phyloP scores from a whole-genome alignment of 1,140 invertebrate species.

The Lepidotrigona ventralis region DNA sequence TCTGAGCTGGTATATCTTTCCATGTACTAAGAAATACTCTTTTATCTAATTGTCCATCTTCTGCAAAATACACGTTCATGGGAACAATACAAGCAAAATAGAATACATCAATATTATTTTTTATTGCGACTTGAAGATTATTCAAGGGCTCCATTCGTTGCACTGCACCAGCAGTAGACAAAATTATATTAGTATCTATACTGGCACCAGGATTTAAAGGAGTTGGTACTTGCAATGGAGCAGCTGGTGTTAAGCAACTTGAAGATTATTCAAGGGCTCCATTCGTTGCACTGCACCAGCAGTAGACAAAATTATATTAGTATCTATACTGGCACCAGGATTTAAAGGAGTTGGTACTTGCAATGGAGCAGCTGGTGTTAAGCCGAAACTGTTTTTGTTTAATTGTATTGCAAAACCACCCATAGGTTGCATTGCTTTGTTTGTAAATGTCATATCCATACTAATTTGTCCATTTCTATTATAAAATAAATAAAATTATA shows the following conservation, averaged over 20 bases:
- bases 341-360: constrained; percentile 89
- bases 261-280: constrained; percentile 97
- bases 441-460: constrained; percentile 98
- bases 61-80: constrained; percentile 95
- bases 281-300: constrained; percentile 97
- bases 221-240: constrained; percentile 88
- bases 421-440: constrained; percentile 99
- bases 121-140: constrained; percentile 98
- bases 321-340: constrained; percentile 91
- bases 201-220: constrained; percentile 92
- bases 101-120: constrained; percentile 99
- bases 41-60: constrained; percentile 99
- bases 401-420: constrained; percentile 97
- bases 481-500: constrained; percentile 36
- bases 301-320: constrained; percentile 88
- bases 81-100: constrained; percentile 98
- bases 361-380: constrained; percentile 91
- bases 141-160: constrained; percentile 98
- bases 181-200: constrained; percentile 87
- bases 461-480: constrained; percentile 89
- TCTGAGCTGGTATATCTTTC: constrained; percentile 99
- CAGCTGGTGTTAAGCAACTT: constrained; percentile 95
- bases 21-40: constrained; percentile 98
- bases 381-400: constrained; percentile 99
- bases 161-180: constrained; percentile 94